A percentile compares a stretch with the other conserved stretches of the same genome.
phyloP scores from a whole-genome alignment of 2,797 vertebrate genomes.

The Austrolebias charrua region DNA sequence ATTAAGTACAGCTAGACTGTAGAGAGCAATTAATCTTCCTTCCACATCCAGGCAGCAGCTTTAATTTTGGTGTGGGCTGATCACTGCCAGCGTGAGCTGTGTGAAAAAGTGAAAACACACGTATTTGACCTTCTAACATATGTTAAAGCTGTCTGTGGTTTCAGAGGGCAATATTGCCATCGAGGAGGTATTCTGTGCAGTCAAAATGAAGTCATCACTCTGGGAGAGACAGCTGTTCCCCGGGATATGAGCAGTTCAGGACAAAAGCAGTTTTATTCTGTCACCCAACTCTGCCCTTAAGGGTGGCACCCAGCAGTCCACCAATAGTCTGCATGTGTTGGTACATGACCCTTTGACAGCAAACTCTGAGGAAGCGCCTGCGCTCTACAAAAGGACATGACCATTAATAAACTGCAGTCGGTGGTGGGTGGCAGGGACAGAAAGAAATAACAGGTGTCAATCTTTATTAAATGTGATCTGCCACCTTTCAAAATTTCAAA shows the following conservation, averaged over 20 bases:
- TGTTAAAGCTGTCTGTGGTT: slow-evolving; percentile 60
- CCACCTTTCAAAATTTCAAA: slow-evolving; percentile 77
- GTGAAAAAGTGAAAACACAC: slow-evolving; percentile 56
- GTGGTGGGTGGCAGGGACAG: slow-evolving; percentile 49
- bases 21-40: slow-evolving; percentile 68
- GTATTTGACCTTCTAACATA: slow-evolving; percentile 63
- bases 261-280: slow-evolving; percentile 40
- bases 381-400: slow-evolving; percentile 67
- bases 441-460: slow-evolving; percentile 78
- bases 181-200: slow-evolving; percentile 27
- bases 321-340: slow-evolving; percentile 34
- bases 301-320: slow-evolving; percentile 40
- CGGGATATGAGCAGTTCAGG: slow-evolving; percentile 54
- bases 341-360: slow-evolving; percentile 44
- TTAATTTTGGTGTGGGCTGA: slow-evolving; percentile 48
- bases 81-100: slow-evolving; percentile 35
- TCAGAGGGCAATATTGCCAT: slow-evolving; percentile 32
- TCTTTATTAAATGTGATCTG: slow-evolving; percentile 80
- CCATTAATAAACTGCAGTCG: slow-evolving; percentile 57
- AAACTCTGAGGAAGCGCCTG: slow-evolving; percentile 31
- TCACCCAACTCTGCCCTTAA: slow-evolving; percentile 50
- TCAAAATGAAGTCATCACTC: slow-evolving; percentile 69
- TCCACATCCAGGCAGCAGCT: slow-evolving; percentile 46
- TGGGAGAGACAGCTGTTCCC: slow-evolving; percentile 59
- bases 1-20: slow-evolving; percentile 51